These are phyloP conservation scores for Vespertilio murinus DNA, from an alignment of 2,797 vertebrate genomes.

Conservation along the genomic window DNA sequence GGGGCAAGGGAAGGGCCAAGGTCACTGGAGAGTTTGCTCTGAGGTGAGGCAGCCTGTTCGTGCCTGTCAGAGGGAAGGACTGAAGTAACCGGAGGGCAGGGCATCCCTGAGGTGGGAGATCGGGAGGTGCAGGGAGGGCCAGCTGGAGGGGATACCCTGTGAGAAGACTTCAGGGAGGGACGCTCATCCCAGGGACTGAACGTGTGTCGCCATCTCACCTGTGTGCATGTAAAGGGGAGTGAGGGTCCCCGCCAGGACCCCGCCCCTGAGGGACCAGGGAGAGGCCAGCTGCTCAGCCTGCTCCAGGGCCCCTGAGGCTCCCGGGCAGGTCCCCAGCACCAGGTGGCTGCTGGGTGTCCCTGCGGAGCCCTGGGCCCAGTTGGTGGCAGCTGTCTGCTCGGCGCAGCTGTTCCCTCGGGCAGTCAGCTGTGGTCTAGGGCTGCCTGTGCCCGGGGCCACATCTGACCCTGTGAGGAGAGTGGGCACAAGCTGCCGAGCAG, in stretches of 20 bases:
- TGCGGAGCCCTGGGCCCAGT: background rate
- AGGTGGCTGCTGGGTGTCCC: background rate
- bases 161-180: background rate
- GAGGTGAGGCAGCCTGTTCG: conserved; percentile 1
- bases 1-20: background rate
- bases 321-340: background rate
- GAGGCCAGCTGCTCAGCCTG: background rate
- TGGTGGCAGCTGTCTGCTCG: background rate
- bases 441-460: background rate
- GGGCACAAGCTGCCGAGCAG: background rate
- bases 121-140: background rate
- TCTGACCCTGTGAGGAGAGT: background rate
- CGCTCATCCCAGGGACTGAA: background rate
- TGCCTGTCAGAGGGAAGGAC: background rate
- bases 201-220: background rate
- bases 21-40: background rate
- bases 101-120: no score
- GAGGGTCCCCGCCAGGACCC: background rate
- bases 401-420: conserved; percentile 11
- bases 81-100: background rate
- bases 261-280: background rate
- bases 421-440: conserved; percentile 17
- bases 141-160: background rate
- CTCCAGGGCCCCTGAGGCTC: background rate
- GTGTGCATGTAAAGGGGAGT: background rate